phyloP scores from a whole-genome alignment of 2,113 vertebrate genomes.

The Tenrec ecaudatus region DNA sequence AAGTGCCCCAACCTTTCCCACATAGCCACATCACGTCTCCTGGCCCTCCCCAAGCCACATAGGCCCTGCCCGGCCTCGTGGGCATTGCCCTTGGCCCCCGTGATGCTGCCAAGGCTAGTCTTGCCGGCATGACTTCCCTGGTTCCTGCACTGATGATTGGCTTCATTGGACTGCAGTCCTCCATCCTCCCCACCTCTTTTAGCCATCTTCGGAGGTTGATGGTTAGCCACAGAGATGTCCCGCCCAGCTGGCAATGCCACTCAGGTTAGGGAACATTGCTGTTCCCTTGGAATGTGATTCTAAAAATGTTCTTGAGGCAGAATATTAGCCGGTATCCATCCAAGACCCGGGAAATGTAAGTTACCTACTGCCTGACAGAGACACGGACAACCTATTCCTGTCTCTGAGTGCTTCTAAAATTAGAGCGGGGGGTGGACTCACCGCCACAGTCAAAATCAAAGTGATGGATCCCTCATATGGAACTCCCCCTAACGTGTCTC shows the following conservation, averaged over 20 bases:
- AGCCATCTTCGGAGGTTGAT: not conserved
- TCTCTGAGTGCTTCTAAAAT: constrained; percentile 54
- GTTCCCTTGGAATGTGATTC: not conserved
- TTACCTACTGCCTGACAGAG: constrained; percentile 39
- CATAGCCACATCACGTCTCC: not conserved
- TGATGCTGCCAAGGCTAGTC: not conserved
- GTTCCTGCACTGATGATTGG: not conserved
- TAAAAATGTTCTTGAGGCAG: not conserved
- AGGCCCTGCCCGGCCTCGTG: not conserved
- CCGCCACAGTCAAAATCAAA: constrained; percentile 42
- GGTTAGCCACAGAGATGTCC: not conserved
- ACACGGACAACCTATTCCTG: not conserved
- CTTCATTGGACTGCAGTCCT: not conserved
- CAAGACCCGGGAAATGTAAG: constrained; percentile 3
- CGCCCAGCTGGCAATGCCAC: not conserved
- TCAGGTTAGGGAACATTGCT: not conserved
- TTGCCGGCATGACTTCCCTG: not conserved
- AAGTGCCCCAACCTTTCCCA: not conserved
- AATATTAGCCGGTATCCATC: constrained; percentile 7
- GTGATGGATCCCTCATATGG: constrained; percentile 56
- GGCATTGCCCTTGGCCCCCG: not conserved
- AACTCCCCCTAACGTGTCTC: constrained; percentile 42
- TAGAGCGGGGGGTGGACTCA: not conserved
- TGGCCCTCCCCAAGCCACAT: not conserved
- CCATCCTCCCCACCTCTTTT: not conserved